These are phyloP conservation scores for Stenodema calcarata DNA, from an alignment of 2,888 invertebrate species.

Conservation along the genomic window DNA sequence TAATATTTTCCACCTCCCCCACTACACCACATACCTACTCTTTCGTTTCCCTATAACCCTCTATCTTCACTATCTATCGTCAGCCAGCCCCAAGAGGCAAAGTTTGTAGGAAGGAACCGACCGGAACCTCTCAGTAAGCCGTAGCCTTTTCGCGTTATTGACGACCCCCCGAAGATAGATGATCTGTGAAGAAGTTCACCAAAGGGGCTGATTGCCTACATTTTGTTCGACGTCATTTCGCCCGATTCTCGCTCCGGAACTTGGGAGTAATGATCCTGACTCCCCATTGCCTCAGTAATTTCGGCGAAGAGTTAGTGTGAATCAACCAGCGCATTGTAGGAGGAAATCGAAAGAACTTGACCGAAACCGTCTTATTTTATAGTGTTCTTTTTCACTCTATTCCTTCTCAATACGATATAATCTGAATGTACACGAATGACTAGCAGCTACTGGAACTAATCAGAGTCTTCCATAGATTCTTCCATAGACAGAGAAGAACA, in stretches of 20 bases:
- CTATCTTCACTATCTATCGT: not conserved
- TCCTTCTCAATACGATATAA: too few species aligned
- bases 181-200: not conserved
- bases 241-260: not conserved
- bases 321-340: not conserved
- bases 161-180: not conserved
- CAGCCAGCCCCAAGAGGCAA: not conserved
- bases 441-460: too few species aligned
- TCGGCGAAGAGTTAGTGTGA: not conserved
- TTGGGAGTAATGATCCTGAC: not conserved
- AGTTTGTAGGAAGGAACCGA: not conserved
- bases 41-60: too few species aligned
- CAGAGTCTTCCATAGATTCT: too few species aligned
- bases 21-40: too few species aligned
- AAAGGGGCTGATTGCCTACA: conserved; percentile 7
- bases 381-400: too few species aligned
- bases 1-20: too few species aligned
- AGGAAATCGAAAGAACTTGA: too few species aligned
- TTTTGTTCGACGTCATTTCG: conserved; percentile 16
- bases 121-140: not conserved
- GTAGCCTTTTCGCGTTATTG: not conserved
- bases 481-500: too few species aligned
- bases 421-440: too few species aligned
- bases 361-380: too few species aligned
- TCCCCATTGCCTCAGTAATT: not conserved